A percentile compares a stretch with the other conserved stretches of the same genome.
phyloP scores from a whole-genome alignment of 2,888 invertebrate species.

The Eledona agricola region DNA sequence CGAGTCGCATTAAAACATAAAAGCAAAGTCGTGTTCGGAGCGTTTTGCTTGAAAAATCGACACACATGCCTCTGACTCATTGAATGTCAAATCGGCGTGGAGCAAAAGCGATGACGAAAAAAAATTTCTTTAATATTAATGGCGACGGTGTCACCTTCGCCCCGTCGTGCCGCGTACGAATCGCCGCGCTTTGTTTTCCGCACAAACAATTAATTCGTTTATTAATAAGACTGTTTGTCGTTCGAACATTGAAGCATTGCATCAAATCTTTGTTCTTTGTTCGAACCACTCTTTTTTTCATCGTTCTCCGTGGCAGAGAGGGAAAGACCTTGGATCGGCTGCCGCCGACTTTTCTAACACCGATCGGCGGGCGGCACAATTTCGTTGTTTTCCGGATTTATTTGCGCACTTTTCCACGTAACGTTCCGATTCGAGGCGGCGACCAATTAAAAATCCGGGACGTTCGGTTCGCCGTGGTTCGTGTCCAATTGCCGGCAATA shows the following conservation, averaged over 20 bases:
- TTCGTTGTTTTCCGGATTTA: slow-evolving; percentile 21
- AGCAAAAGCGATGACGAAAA: no score
- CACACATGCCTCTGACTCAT: no score
- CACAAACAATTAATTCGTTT: slow-evolving; percentile 25
- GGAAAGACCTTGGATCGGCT: slow-evolving; percentile 45
- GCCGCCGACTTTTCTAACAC: slow-evolving; percentile 46
- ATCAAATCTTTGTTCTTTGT: slow-evolving; percentile 36
- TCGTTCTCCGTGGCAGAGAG: slow-evolving; percentile 31
- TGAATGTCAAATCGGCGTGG: no score
- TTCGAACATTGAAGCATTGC: slow-evolving; percentile 19
- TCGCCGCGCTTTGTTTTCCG: slow-evolving; percentile 22
- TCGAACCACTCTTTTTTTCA: slow-evolving; percentile 18
- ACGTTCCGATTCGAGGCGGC: background rate
- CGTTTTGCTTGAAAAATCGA: slow-evolving; percentile 22
- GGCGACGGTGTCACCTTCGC: slow-evolving; percentile 13
- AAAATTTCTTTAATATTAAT: background rate
- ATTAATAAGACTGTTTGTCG: slow-evolving; percentile 29
- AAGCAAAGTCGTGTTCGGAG: slow-evolving; percentile 25
- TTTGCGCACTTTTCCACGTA: slow-evolving; percentile 22
- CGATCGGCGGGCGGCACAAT: slow-evolving; percentile 41
- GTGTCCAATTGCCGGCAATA: slow-evolving; percentile 1
- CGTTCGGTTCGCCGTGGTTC: slow-evolving; percentile 4
- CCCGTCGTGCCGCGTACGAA: slow-evolving; percentile 13
- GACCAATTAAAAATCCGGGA: slow-evolving; percentile 15
- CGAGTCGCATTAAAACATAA: slow-evolving; percentile 20